Conservation (phyloP, 2,888 invertebrate species). For the Ophion costatus region DNA sequence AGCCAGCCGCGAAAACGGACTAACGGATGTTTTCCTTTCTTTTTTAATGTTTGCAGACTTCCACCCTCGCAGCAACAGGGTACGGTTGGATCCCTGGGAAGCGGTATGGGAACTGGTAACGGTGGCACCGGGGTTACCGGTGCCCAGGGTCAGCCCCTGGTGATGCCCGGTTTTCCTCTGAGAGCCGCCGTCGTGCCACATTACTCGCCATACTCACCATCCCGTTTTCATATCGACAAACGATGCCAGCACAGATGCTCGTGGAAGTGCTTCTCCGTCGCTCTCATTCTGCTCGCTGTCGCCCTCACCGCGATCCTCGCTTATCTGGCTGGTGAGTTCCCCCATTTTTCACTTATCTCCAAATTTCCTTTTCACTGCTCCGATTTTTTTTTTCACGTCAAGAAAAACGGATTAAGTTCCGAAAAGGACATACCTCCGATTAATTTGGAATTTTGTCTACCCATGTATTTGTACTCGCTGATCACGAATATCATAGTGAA, state of each 20-base stretch:
- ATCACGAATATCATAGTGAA: too few species aligned
- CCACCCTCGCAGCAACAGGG: constrained; percentile 85
- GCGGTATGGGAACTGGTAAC: constrained; percentile 83
- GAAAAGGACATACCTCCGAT: too few species aligned
- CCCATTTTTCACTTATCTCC: not conserved
- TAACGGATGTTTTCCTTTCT: constrained; percentile 24
- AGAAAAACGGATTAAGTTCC: too few species aligned
- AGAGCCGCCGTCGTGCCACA: constrained; percentile 90
- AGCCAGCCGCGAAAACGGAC: not conserved
- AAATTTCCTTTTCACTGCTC: not conserved
- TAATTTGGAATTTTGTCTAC: too few species aligned
- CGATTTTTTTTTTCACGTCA: not conserved
- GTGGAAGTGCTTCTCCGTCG: constrained; percentile 98
- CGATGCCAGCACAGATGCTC: constrained; percentile 97
- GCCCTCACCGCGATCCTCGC: constrained; percentile 96
- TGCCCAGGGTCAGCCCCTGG: constrained; percentile 90
- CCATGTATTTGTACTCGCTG: too few species aligned
- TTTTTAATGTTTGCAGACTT: constrained; percentile 82
- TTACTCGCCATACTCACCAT: constrained; percentile 95
- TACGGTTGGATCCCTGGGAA: constrained; percentile 84
- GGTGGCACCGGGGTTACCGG: constrained; percentile 87
- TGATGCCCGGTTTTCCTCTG: constrained; percentile 95
- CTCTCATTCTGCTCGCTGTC: constrained; percentile 95
- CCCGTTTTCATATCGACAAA: constrained; percentile 97
- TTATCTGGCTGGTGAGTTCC: constrained; percentile 95